Evolutionary conservation across 2,797 vertebrate genomes (phyloP).

Genomic region (Coregonus sp.): DNA sequence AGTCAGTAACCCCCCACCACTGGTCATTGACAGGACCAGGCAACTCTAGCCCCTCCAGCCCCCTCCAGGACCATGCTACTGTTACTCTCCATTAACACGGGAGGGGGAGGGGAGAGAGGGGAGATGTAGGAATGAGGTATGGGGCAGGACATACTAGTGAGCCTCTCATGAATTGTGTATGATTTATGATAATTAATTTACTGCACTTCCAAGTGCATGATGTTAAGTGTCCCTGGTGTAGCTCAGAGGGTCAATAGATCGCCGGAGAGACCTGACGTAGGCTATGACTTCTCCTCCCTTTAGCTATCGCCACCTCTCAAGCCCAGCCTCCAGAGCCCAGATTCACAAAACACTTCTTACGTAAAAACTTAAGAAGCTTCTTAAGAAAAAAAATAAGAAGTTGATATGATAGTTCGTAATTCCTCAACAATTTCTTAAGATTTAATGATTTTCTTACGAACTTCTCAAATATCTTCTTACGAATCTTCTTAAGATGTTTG

Average conservation of each 20-base stretch:
- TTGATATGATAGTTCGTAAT: too few relatives aligned
- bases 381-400: too few relatives aligned
- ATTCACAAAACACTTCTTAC: too few relatives aligned
- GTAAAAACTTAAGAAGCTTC: too few relatives aligned
- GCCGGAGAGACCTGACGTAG: not conserved
- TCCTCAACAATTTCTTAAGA: too few relatives aligned
- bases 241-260: not conserved
- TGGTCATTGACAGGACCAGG: slow-evolving; percentile 22
- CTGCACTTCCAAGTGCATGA: slow-evolving; percentile 31
- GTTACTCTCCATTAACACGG: slow-evolving; percentile 42
- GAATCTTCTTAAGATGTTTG: too few relatives aligned
- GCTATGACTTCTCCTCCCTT: too few relatives aligned
- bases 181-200: slow-evolving; percentile 65
- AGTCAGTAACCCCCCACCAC: slow-evolving; percentile 10
- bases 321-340: not conserved
- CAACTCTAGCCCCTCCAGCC: slow-evolving; percentile 16
- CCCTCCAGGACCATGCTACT: slow-evolving; percentile 30
- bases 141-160: slow-evolving; percentile 6
- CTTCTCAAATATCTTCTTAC: too few relatives aligned
- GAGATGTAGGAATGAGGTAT: not conserved
- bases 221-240: slow-evolving; percentile 23
- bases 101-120: slow-evolving; percentile 14
- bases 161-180: slow-evolving; percentile 52
- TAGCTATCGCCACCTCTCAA: not conserved
- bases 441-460: too few relatives aligned